phyloP scores from a whole-genome alignment of 2,888 invertebrate genomes.

The Cephus pygmeus region DNA sequence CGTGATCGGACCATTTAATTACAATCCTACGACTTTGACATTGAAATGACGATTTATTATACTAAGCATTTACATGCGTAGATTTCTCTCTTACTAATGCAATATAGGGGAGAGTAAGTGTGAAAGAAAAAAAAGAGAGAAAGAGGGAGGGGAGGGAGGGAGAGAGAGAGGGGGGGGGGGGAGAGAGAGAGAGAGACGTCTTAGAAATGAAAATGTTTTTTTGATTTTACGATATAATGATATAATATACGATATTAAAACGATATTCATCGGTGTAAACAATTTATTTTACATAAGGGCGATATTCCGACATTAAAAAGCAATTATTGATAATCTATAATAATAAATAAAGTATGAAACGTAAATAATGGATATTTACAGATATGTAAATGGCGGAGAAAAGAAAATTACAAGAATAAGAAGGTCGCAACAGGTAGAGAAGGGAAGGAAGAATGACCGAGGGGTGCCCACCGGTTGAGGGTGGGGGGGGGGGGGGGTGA shows the following conservation, averaged over 20 bases:
- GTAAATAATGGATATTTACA: conserved; percentile 66
- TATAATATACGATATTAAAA: conserved; percentile 25
- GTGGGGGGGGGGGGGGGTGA: background rate
- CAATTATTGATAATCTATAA: conserved; percentile 51
- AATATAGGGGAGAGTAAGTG: background rate
- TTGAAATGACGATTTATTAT: conserved; percentile 45
- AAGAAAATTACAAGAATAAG: conserved; percentile 18
- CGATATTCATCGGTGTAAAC: conserved; percentile 54
- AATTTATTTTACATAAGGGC: conserved; percentile 64
- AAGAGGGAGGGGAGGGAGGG: too few species aligned
- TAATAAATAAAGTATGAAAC: conserved; percentile 64
- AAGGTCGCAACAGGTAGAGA: background rate
- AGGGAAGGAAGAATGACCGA: background rate
- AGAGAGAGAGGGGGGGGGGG: too few species aligned
- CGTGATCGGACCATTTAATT: conserved; percentile 23
- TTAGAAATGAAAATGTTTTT: background rate
- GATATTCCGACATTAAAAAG: conserved; percentile 56
- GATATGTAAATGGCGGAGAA: conserved; percentile 63
- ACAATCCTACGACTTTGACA: conserved; percentile 42
- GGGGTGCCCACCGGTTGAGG: background rate
- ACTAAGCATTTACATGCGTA: conserved; percentile 52
- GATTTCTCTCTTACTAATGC: conserved; percentile 17
- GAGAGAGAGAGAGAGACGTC: too few species aligned
- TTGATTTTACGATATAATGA: conserved; percentile 44
- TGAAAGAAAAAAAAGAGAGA: background rate